Evolutionary conservation across 2,888 invertebrate genomes (phyloP).

Genomic region (Coelogynopora nodosa): DNA sequence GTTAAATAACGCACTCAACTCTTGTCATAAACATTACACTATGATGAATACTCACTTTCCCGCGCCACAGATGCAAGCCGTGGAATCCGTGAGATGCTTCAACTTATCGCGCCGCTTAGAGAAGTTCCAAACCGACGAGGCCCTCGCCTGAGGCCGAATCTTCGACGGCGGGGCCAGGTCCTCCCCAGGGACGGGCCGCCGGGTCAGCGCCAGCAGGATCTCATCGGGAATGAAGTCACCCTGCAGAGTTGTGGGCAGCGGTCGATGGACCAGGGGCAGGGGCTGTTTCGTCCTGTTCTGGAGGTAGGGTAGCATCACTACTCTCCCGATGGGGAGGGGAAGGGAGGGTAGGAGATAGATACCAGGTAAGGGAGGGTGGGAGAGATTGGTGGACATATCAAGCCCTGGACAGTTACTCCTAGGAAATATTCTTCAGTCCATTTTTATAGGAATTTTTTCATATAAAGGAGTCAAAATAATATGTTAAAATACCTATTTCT

Average conservation of each 20-base stretch:
- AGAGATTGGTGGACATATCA: too few species aligned
- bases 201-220: slow-evolving; percentile 57
- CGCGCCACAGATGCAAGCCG: slow-evolving; percentile 60
- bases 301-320: neutral
- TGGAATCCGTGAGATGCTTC: slow-evolving; percentile 58
- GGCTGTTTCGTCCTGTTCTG: neutral
- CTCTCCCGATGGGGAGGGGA: too few species aligned
- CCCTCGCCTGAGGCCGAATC: slow-evolving; percentile 38
- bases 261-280: neutral
- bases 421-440: too few species aligned
- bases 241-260: slow-evolving; percentile 48
- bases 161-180: slow-evolving; percentile 54
- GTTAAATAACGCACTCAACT: neutral
- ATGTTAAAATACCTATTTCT: too few species aligned
- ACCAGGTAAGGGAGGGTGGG: too few species aligned
- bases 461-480: too few species aligned
- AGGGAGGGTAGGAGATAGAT: too few species aligned
- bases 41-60: slow-evolving; percentile 60
- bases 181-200: slow-evolving; percentile 52
- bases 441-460: too few species aligned
- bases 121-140: slow-evolving; percentile 57
- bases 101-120: slow-evolving; percentile 56
- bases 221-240: slow-evolving; percentile 60
- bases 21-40: neutral
- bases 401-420: too few species aligned